Conservation (phyloP, 2,888 invertebrate species). For the Melanchra persicariae region DNA sequence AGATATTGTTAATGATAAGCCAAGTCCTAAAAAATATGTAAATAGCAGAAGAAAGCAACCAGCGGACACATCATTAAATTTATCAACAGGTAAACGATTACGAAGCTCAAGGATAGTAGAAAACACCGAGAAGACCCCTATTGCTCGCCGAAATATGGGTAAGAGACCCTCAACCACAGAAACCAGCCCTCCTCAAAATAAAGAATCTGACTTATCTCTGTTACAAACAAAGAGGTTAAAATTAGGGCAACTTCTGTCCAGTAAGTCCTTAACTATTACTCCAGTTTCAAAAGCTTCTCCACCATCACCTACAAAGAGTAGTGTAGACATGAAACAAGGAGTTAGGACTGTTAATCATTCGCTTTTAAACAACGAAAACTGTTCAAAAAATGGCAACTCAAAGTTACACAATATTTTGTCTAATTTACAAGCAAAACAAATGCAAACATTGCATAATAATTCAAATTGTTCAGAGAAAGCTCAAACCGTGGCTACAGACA, state of each 20-base stretch:
- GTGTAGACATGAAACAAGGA: constrained; percentile 76
- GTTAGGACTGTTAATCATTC: constrained; percentile 80
- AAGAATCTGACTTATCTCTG: constrained; percentile 80
- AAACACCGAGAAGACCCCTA: constrained; percentile 78
- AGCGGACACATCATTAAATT: constrained; percentile 72
- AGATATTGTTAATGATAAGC: constrained; percentile 77
- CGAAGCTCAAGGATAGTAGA: constrained; percentile 86
- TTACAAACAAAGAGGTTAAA: constrained; percentile 86
- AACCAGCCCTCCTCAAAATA: constrained; percentile 75
- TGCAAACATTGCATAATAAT: constrained; percentile 80
- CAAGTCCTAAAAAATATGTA: constrained; percentile 76
- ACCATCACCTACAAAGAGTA: constrained; percentile 75
- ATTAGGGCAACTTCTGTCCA: constrained; percentile 85
- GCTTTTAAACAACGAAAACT: constrained; percentile 85
- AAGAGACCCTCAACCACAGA: constrained; percentile 80
- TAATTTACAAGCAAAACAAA: constrained; percentile 86
- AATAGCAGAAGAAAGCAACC: constrained; percentile 81
- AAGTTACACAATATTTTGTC: constrained; percentile 87
- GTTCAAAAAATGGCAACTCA: constrained; percentile 89
- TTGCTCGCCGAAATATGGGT: constrained; percentile 74
- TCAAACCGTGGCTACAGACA: constrained; percentile 74
- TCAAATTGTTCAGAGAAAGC: constrained; percentile 78
- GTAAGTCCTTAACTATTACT: constrained; percentile 83
- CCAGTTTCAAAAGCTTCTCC: constrained; percentile 78
- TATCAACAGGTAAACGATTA: constrained; percentile 84